These are phyloP conservation scores for Drosophila greeni DNA, from an alignment of 2,888 invertebrate species.

Conservation along the genomic window DNA sequence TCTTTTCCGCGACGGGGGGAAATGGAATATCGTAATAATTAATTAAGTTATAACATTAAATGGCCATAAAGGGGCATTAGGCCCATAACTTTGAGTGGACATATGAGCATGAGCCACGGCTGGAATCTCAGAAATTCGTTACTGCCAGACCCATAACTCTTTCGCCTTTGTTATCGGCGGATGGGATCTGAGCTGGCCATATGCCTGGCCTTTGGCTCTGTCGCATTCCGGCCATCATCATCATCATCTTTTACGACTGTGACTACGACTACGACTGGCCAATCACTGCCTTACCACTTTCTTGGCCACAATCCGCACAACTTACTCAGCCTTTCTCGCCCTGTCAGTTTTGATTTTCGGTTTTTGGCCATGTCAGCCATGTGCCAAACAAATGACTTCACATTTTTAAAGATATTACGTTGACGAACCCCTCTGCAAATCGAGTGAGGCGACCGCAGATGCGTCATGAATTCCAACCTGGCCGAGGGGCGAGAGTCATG, in stretches of 20 bases:
- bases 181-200: constrained; percentile 45
- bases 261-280: constrained; percentile 9
- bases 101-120: constrained; percentile 52
- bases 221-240: constrained; percentile 35
- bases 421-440: constrained; percentile 56
- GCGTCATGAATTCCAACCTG: constrained; percentile 58
- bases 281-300: constrained; percentile 37
- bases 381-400: constrained; percentile 67
- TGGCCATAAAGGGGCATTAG: constrained; percentile 69
- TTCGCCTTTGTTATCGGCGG: constrained; percentile 49
- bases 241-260: constrained; percentile 35
- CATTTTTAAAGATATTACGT: constrained; percentile 68
- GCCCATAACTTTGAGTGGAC: constrained; percentile 65
- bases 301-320: constrained; percentile 28
- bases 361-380: constrained; percentile 57
- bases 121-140: constrained; percentile 50
- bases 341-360: constrained; percentile 49
- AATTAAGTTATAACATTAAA: constrained; percentile 73
- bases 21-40: constrained; percentile 62
- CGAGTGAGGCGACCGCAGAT: constrained; percentile 58
- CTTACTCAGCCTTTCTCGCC: constrained; percentile 21
- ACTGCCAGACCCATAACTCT: constrained; percentile 56
- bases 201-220: constrained; percentile 26
- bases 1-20: constrained; percentile 22
- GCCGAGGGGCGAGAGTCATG: constrained; percentile 17